A percentile compares a stretch with the other conserved stretches of the same genome.
Conservation (phyloP, 2,888 invertebrate genomes). For the Cylindroiulus punctatus region DNA sequence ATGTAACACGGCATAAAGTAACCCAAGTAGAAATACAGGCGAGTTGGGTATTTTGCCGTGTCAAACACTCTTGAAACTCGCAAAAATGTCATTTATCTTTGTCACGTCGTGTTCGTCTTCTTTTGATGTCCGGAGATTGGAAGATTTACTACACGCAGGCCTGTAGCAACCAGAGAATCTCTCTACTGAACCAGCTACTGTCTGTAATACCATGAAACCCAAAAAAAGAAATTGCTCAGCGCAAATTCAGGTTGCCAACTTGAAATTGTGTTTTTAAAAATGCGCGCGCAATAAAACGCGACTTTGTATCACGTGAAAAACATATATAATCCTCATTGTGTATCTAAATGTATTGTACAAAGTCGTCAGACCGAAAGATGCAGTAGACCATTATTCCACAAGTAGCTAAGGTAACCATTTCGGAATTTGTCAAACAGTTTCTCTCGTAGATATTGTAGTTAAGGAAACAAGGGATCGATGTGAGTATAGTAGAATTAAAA, state of each 20-base stretch:
- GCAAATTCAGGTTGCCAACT: background rate
- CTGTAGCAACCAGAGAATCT: background rate
- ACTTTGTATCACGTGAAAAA: background rate
- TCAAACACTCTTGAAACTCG: conserved; percentile 47
- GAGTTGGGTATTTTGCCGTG: conserved; percentile 44
- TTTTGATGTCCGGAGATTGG: conserved; percentile 47
- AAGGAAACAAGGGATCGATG: too few relatives aligned
- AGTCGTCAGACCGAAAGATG: too few relatives aligned
- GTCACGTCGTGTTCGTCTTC: conserved; percentile 52
- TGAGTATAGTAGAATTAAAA: too few relatives aligned
- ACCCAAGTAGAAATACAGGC: conserved; percentile 29
- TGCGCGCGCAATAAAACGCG: background rate
- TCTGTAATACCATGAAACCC: background rate
- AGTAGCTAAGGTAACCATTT: too few relatives aligned
- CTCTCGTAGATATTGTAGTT: too few relatives aligned
- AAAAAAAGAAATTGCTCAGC: background rate
- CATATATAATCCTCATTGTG: too few relatives aligned
- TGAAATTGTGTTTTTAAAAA: background rate
- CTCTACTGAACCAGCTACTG: background rate
- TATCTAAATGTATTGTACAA: too few relatives aligned
- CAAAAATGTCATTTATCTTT: conserved; percentile 52
- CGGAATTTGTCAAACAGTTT: too few relatives aligned
- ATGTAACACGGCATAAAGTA: conserved; percentile 22
- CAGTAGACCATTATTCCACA: too few relatives aligned
- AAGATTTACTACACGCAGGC: conserved; percentile 42